phyloP scores from a whole-genome alignment of 2,888 invertebrate species.

The Altica lythri region DNA sequence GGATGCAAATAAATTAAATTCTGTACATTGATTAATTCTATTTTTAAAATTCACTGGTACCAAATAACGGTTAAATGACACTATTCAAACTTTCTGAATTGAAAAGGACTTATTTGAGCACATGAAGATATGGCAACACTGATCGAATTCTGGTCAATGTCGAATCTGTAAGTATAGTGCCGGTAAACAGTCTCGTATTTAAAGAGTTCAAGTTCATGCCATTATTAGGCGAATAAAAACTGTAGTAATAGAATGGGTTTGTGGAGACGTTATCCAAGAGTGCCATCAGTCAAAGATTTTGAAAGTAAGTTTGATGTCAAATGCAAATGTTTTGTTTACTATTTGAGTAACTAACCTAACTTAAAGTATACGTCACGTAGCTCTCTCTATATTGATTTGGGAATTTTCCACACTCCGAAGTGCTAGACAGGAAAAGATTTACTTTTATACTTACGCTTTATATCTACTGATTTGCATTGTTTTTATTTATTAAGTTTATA shows the following conservation, averaged over 20 bases:
- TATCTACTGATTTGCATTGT: too few species aligned
- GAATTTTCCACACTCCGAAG: too few species aligned
- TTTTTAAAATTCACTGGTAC: too few species aligned
- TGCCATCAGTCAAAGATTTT: conserved; percentile 46
- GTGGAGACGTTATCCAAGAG: conserved; percentile 47
- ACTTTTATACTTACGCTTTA: too few species aligned
- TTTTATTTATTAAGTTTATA: too few species aligned
- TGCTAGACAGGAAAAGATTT: too few species aligned
- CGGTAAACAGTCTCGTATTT: background rate
- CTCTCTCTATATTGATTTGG: conserved; percentile 5
- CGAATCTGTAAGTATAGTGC: conserved; percentile 4
- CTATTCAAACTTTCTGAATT: too few species aligned
- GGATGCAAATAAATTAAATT: too few species aligned
- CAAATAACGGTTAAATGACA: background rate
- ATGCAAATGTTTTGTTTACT: background rate
- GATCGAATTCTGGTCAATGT: background rate
- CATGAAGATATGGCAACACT: conserved; percentile 15
- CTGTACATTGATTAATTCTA: too few species aligned
- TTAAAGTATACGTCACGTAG: background rate
- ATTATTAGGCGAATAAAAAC: background rate
- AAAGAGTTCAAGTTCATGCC: background rate
- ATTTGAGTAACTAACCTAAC: conserved; percentile 27
- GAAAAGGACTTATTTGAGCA: too few species aligned
- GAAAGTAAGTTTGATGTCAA: conserved; percentile 41
- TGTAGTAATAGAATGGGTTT: conserved; percentile 36